Conservation (phyloP, 2,888 invertebrate genomes). For the Nomada lathburiana region DNA sequence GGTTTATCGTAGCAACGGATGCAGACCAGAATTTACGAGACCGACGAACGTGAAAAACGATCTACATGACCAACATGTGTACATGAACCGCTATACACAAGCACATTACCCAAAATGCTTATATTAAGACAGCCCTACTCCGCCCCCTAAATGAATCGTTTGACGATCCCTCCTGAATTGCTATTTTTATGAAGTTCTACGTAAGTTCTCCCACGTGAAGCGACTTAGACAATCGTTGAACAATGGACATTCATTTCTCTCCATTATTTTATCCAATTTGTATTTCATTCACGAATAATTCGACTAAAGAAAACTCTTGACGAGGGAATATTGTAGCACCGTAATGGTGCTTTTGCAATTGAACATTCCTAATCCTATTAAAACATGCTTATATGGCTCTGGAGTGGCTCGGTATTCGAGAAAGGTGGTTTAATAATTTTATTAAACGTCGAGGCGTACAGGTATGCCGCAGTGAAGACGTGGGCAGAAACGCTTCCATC, state of each 20-base stretch:
- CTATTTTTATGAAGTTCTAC: neutral
- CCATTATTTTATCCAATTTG: neutral
- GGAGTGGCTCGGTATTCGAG: neutral
- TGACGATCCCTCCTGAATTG: neutral
- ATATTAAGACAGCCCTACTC: neutral
- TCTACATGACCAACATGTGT: slow-evolving; percentile 24
- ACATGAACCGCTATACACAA: slow-evolving; percentile 25
- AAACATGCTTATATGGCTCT: neutral
- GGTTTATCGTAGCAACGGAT: slow-evolving; percentile 43
- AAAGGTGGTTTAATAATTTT: slow-evolving; percentile 15
- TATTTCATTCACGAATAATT: neutral
- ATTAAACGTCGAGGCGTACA: slow-evolving; percentile 17
- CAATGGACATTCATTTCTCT: neutral
- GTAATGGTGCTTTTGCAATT: neutral
- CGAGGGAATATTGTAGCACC: neutral
- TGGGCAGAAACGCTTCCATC: slow-evolving; percentile 24
- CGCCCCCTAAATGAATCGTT: neutral
- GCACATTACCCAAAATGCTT: slow-evolving; percentile 6
- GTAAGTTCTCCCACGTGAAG: neutral
- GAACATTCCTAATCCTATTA: neutral
- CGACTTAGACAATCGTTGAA: too few relatives aligned
- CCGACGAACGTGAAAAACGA: slow-evolving; percentile 40
- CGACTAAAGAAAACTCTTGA: neutral
- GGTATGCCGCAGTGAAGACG: neutral
- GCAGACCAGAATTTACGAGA: slow-evolving; percentile 44